Conservation (phyloP, 1,140 invertebrate genomes). For the Panulirus ornatus region DNA sequence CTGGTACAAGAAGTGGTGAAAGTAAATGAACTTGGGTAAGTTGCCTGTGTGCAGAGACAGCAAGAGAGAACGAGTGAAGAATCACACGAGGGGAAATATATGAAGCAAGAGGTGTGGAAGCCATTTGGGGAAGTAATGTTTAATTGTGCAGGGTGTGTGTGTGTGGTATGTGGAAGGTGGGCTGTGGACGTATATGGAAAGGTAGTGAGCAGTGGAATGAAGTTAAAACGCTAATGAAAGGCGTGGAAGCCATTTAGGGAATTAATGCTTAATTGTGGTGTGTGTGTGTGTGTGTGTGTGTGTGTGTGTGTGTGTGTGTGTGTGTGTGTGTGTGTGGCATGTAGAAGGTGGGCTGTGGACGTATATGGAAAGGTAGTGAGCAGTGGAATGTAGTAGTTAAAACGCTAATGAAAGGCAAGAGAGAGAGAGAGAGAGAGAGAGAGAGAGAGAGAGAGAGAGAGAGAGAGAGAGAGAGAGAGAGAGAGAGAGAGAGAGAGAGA, state of each 20-base stretch:
- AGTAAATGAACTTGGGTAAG: no score
- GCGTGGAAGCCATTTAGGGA: no score
- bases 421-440: constrained; percentile 17
- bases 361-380: neutral
- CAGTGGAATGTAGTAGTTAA: neutral
- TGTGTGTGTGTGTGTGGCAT: constrained; percentile 18
- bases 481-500: constrained; percentile 24
- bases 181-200: neutral
- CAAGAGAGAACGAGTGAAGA: no score
- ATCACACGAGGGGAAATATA: no score
- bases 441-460: constrained; percentile 13
- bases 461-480: neutral
- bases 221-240: neutral
- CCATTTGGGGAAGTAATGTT: no score
- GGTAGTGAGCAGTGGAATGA: neutral
- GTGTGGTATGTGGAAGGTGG: no score
- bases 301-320: no score
- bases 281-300: neutral
- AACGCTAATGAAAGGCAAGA: neutral
- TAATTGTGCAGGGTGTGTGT: neutral
- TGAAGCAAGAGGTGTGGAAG: no score
- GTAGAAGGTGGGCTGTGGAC: no score
- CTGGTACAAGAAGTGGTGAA: no score
- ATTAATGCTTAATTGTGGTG: no score
- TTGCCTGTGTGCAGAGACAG: no score